Evolutionary conservation across 2,888 invertebrate species (phyloP).

Genomic region (Spilarctia lutea): DNA sequence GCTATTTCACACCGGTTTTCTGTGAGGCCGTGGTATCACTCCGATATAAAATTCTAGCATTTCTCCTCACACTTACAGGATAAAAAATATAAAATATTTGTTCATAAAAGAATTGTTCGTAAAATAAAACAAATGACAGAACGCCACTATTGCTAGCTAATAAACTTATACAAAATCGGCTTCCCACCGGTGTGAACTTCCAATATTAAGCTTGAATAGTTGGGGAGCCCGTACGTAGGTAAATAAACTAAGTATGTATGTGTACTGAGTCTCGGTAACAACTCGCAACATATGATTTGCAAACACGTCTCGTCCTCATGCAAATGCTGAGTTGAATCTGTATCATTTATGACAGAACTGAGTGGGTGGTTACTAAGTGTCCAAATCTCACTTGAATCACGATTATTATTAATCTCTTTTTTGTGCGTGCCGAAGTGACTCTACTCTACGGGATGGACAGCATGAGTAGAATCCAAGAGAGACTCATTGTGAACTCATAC

Average conservation of each 20-base stretch:
- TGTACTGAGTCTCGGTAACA: constrained; percentile 49
- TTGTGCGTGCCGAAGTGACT: no score
- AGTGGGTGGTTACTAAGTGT: constrained; percentile 42
- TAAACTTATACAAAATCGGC: neutral
- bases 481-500: no score
- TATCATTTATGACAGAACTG: constrained; percentile 63
- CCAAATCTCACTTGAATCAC: constrained; percentile 22
- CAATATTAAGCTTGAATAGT: constrained; percentile 33
- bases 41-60: no score
- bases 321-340: constrained; percentile 63
- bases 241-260: constrained; percentile 40
- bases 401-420: neutral
- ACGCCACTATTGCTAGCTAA: neutral
- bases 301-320: constrained; percentile 66
- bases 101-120: neutral
- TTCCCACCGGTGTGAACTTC: constrained; percentile 20
- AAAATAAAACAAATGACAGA: neutral
- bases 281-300: constrained; percentile 66
- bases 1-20: no score
- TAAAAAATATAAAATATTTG: neutral
- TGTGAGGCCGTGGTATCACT: no score
- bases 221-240: constrained; percentile 19
- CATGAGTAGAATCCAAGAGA: no score
- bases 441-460: no score
- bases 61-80: neutral